A percentile compares a stretch with the other conserved stretches of the same genome.
Evolutionary conservation across 2,113 vertebrate genomes (phyloP).

Genomic region (Colius striatus): DNA sequence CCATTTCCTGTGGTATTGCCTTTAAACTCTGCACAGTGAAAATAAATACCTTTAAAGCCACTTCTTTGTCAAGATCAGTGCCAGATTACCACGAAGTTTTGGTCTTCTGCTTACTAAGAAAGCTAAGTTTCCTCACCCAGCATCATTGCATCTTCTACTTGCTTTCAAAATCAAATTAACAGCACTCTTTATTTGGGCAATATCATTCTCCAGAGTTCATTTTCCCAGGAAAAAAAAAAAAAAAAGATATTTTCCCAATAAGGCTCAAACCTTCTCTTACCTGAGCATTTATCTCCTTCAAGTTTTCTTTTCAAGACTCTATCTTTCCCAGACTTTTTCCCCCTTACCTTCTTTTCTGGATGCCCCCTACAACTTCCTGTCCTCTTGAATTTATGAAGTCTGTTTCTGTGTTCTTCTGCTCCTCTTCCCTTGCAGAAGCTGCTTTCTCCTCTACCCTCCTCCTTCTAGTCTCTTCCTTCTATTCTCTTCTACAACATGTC

Average conservation of each 20-base stretch:
- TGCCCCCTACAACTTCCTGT: not conserved
- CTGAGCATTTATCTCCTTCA: not conserved
- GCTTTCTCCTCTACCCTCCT: not conserved
- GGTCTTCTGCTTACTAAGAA: not conserved
- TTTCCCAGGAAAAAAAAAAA: not conserved
- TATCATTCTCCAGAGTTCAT: not conserved
- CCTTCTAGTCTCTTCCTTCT: not conserved
- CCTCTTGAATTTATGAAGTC: not conserved
- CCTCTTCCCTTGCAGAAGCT: not conserved
- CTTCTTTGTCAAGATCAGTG: not conserved
- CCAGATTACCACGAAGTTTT: not conserved
- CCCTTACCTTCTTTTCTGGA: not conserved
- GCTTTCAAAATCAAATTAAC: not conserved
- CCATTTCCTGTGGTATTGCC: not conserved
- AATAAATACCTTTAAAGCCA: not conserved
- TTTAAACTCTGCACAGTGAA: not conserved
- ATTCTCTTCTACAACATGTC: not conserved
- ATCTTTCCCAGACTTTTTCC: not conserved
- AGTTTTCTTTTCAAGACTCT: not conserved
- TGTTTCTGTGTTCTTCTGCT: not conserved
- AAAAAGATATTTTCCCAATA: not conserved
- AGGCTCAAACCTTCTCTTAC: not conserved
- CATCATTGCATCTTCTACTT: not conserved
- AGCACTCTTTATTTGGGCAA: not conserved
- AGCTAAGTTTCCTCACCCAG: not conserved